A percentile compares a stretch with the other conserved stretches of the same genome.
Conservation (phyloP, 2,797 vertebrate species). For the Pygocentrus nattereri region DNA sequence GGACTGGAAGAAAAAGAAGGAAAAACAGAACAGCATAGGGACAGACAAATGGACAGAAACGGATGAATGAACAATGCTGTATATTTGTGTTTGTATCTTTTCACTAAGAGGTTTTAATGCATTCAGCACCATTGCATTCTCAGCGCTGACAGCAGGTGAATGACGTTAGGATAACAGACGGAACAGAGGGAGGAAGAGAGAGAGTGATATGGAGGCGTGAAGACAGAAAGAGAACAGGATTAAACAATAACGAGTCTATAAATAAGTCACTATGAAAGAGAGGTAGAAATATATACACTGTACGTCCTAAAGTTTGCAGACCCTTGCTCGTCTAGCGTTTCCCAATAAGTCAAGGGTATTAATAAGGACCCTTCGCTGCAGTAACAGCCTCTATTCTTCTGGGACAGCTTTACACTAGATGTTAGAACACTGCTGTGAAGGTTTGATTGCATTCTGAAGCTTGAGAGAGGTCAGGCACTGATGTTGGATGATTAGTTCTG, state of each 20-base stretch:
- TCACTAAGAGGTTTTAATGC: not conserved
- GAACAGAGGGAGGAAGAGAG: slow-evolving; percentile 61
- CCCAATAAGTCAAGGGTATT: no score
- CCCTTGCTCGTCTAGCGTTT: no score
- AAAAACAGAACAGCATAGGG: slow-evolving; percentile 26
- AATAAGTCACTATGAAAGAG: no score
- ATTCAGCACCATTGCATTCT: not conserved
- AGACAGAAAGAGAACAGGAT: not conserved
- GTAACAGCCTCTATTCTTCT: no score
- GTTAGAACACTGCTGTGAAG: no score
- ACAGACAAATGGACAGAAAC: slow-evolving; percentile 50
- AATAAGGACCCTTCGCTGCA: no score
- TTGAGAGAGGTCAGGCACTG: no score
- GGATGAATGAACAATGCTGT: slow-evolving; percentile 67
- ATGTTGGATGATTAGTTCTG: no score
- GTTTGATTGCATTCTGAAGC: no score
- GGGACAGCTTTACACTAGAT: no score
- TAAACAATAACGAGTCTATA: not conserved
- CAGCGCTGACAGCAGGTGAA: not conserved
- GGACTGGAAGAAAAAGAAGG: slow-evolving; percentile 10
- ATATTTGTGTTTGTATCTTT: not conserved
- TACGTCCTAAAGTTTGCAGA: no score
- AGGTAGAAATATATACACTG: no score
- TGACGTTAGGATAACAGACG: slow-evolving; percentile 49
- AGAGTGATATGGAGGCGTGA: not conserved